phyloP scores from a whole-genome alignment of 2,113 vertebrate species.

The Manacus vitellinus region DNA sequence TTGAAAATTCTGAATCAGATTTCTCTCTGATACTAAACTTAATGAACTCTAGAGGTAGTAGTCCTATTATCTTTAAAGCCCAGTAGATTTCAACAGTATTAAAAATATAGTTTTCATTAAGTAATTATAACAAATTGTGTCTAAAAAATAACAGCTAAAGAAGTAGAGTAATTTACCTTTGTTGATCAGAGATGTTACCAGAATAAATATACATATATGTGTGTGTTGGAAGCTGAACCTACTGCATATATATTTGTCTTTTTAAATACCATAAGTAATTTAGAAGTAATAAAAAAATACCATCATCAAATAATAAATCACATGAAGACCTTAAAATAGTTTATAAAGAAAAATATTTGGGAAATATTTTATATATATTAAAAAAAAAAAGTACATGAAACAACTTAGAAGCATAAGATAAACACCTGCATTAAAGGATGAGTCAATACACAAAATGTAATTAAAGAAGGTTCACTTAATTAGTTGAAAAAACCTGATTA shows the following conservation, averaged over 20 bases:
- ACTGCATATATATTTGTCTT: neutral
- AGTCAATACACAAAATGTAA: neutral
- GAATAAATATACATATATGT: neutral
- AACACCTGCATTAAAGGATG: neutral
- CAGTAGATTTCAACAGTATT: neutral
- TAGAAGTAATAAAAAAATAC: neutral
- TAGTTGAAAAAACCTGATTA: neutral
- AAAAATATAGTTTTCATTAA: neutral
- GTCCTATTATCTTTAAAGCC: neutral
- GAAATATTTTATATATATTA: neutral
- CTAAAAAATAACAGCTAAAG: neutral
- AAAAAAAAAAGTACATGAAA: neutral
- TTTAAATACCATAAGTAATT: neutral
- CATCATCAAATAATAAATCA: neutral
- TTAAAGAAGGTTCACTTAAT: neutral
- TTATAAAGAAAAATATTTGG: neutral
- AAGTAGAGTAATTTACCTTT: neutral
- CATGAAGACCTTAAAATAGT: neutral
- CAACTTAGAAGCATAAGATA: neutral
- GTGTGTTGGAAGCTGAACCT: neutral
- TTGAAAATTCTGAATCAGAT: neutral
- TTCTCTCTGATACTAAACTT: neutral
- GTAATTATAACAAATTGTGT: neutral
- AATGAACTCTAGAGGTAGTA: neutral
- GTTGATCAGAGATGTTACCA: neutral